Conservation (phyloP, 2,797 vertebrate genomes). For the Myotis pilosus region DNA sequence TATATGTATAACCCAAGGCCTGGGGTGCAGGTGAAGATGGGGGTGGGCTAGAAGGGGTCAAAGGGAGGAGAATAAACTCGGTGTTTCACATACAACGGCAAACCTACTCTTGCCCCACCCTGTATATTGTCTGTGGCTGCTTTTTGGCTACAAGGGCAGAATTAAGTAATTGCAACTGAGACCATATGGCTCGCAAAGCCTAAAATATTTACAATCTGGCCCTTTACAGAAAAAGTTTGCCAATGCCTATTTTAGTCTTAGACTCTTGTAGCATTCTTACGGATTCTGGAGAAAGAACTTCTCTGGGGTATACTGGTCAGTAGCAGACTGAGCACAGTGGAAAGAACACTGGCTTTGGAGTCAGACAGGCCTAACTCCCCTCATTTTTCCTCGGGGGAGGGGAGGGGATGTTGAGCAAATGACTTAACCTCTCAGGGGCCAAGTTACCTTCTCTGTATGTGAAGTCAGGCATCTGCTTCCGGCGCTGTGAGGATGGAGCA, state of each 20-base stretch:
- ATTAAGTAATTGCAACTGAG: not conserved
- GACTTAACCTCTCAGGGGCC: not conserved
- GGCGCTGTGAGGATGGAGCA: not conserved
- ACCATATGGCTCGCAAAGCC: not conserved
- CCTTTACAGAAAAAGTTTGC: not conserved
- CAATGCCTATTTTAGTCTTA: not conserved
- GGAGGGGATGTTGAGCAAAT: not conserved
- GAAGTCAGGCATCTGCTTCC: not conserved
- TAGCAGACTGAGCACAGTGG: not conserved
- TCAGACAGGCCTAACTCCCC: not conserved
- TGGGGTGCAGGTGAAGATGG: no score
- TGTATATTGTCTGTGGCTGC: not conserved
- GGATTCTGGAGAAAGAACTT: constrained; percentile 24
- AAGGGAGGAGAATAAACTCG: not conserved
- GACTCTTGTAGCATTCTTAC: not conserved
- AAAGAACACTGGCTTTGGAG: not conserved
- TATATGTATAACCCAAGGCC: no score
- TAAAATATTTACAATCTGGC: not conserved
- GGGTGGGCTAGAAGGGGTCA: no score
- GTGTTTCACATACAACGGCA: not conserved
- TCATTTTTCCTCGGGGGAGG: not conserved
- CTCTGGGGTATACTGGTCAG: not conserved
- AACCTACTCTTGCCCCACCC: not conserved
- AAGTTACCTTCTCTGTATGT: not conserved
- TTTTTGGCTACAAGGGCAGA: constrained; percentile 1